Evolutionary conservation across 2,797 vertebrate species (phyloP).

Genomic region (Fistularia commersonii): DNA sequence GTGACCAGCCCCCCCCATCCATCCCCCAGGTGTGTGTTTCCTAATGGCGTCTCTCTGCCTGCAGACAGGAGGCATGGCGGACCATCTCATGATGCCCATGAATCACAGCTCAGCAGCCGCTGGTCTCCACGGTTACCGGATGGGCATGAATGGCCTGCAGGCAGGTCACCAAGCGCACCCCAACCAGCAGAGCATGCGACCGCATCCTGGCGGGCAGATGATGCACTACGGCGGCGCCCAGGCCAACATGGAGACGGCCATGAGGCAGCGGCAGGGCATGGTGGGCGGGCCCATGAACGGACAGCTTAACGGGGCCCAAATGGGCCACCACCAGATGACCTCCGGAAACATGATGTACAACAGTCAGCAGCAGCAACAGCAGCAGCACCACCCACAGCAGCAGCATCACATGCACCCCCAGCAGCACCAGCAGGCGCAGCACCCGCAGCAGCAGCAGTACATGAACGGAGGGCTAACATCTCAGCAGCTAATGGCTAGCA

Average conservation of each 20-base stretch:
- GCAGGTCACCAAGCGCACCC: conserved; percentile 80
- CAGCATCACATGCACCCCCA: conserved; percentile 70
- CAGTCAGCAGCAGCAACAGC: conserved; percentile 75
- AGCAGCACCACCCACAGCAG: conserved; percentile 65
- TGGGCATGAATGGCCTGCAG: conserved; percentile 85
- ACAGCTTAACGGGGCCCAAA: conserved; percentile 75
- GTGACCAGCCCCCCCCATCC: too few relatives aligned
- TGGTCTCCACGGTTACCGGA: conserved; percentile 86
- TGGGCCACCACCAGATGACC: conserved; percentile 85
- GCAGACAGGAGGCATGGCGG: conserved; percentile 82
- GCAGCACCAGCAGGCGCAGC: conserved; percentile 46
- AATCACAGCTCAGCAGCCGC: conserved; percentile 79
- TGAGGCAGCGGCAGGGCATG: conserved; percentile 81
- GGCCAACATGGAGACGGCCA: conserved; percentile 77
- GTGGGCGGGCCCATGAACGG: conserved; percentile 73
- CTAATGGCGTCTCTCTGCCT: conserved; percentile 26
- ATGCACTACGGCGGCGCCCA: conserved; percentile 82
- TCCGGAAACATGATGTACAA: conserved; percentile 81
- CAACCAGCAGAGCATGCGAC: conserved; percentile 76
- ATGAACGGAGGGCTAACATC: conserved; percentile 72
- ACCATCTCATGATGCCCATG: conserved; percentile 94
- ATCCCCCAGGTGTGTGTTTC: not conserved
- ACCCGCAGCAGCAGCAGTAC: conserved; percentile 66
- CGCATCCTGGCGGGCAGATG: conserved; percentile 77
- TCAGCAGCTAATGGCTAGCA: conserved; percentile 89